Evolutionary conservation across 2,888 invertebrate species (phyloP), one percentile per base, ranked within the genome.

Genomic region (Taenaris catops): DNA sequence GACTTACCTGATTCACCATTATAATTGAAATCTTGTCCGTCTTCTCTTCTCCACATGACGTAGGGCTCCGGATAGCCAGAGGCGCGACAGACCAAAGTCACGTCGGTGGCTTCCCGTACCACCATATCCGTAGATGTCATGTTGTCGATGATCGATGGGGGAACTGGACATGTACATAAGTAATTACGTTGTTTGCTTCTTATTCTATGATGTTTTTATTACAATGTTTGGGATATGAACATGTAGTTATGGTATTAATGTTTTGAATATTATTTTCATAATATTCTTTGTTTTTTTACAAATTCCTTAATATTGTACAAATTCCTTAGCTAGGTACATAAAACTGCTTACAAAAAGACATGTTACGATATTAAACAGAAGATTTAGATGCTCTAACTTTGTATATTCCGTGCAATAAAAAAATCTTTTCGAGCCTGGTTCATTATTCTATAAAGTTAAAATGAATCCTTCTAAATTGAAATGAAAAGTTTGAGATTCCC

Each of bases 51-150:
- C 96, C 96, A 96, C 93, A 96, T 96, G 57, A 96, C 95, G 70
- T 95, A 96, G 31, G 96, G 96, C 63, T 95, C 95, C 0, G 96
- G 96, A 74, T 94, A 96, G 49, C 96, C 96, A 11, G 91, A 91
- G 18, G 96, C 96, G 62, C 94, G 94, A 72, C 96, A 96, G 58
- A 92, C 93, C 68, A 96, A 81, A 52, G 95, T 94, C 44, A 96
- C 95, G 75, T 96, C 96, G 40, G 93, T 91, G 5, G 94, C 94
- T 79, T 96, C 96, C 34, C 96, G 89, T 12, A 96, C 96, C 33
- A 96, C 95, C 91, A 96, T 93, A 72, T 97, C 97, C 41, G 94
- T 93, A 60, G 96, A 96, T 39, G 96, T 96, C 84, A 96, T 94
- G 62, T 93, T 92, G 72, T 95, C 94, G 52, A 96, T 90, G 68